Evolutionary conservation across 1,140 invertebrate genomes (phyloP).

Genomic region (Anthonomus grandis): DNA sequence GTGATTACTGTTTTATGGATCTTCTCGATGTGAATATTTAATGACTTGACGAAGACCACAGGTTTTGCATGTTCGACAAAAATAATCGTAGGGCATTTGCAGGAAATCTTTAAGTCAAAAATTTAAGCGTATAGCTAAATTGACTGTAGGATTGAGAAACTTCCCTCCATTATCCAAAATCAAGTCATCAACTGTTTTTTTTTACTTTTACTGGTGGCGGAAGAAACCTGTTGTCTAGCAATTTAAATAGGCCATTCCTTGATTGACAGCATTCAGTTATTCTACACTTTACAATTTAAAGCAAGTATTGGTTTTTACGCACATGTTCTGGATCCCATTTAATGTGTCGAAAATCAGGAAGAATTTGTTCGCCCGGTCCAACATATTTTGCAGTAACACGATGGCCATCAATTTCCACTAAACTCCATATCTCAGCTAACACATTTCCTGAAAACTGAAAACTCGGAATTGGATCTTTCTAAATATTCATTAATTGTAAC

Average conservation of each 20-base stretch:
- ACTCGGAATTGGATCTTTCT: conserved; percentile 38
- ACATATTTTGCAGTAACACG: conserved; percentile 4
- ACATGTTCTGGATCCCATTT: conserved; percentile 4
- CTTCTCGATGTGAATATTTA: too few relatives aligned
- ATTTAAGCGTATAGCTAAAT: conserved; percentile 18
- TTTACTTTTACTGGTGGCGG: conserved; percentile 11
- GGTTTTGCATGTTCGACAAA: not conserved
- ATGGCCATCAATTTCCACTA: not conserved
- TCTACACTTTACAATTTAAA: conserved; percentile 20
- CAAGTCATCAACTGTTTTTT: conserved; percentile 20
- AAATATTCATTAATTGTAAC: conserved; percentile 39
- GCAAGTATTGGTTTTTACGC: conserved; percentile 18
- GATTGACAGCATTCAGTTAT: conserved; percentile 13
- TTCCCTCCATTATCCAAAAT: conserved; percentile 16
- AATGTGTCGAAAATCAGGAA: not conserved
- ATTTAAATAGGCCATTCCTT: conserved; percentile 13
- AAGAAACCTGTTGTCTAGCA: conserved; percentile 1
- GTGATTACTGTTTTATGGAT: too few relatives aligned
- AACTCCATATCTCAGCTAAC: conserved; percentile 3
- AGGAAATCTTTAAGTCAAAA: conserved; percentile 13
- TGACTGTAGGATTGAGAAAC: conserved; percentile 12
- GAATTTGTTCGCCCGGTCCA: not conserved
- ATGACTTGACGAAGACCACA: too few relatives aligned
- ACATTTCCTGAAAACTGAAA: too few relatives aligned
- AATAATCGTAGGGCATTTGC: conserved; percentile 10